Base-by-base conservation (phyloP, 64 coral and sea anemone genomes). In the Dendrophyllia cribrosa region DNA sequence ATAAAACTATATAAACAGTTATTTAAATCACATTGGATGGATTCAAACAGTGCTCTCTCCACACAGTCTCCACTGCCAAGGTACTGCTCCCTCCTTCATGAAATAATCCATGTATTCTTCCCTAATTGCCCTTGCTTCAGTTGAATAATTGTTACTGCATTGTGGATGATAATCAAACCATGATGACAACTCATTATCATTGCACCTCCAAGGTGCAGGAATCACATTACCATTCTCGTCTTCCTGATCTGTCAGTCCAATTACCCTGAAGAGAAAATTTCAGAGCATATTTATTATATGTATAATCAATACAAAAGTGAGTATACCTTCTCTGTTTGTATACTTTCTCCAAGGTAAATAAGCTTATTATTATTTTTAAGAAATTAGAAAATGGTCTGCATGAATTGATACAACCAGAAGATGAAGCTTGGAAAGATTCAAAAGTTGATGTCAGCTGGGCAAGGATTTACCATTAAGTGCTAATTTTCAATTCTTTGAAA, bases 1-100 rank as follows among this genome's bases (percentile, higher is more conserved):
- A 0, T 34, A 34, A 34, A 2, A 34, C 34, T 34, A 34, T 34
- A 34, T 34, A 34, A 34, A 34, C 34, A 34, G 34, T 34, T 34
- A 34, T 2, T 34, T 34, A 2, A 34, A 34, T 34, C 34, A 34
- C 34, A 34, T 2, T 2, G 34, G 2, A 34, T 34, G 34, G 34
- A 34, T 34, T 34, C 34, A 34, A 34, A 34, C 34, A 34, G 34
- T 34, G 34, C 2, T 34, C 34, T 34, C 64, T 66, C 86, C 86
- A 86, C 83, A 88, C 68, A 74, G n/a, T 90, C 50, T n/a, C 74
- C 87, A 61, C 62, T 89, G 87, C 53, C 87, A 89, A 44, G 22
- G 15, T 50, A 89, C 71, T 53, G 51, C 87, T 17, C 87, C 70
- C 58, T 89, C 73, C n/a, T 76, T 64, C 15, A 23, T 76, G 53